Evolutionary conservation across 1,140 invertebrate species (phyloP).

Genomic region (Magallana angulata): DNA sequence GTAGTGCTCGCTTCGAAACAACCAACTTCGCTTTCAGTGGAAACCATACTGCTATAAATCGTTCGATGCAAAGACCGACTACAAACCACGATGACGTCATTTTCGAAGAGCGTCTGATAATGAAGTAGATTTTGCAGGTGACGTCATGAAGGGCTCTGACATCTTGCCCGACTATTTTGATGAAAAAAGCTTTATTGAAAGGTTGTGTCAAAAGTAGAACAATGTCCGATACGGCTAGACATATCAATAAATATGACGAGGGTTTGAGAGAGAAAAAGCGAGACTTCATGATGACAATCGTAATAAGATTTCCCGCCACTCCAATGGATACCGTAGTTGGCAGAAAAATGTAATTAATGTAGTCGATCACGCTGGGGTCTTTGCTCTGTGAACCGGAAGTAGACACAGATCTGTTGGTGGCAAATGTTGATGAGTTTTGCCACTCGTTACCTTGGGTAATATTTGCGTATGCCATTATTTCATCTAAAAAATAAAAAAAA

Average conservation of each 20-base stretch:
- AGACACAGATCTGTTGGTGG: not conserved
- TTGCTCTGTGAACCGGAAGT: not conserved
- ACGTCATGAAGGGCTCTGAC: conserved; percentile 48
- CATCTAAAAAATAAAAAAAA: not conserved
- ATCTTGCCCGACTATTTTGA: conserved; percentile 52
- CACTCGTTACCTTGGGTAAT: not conserved
- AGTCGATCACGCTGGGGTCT: not conserved
- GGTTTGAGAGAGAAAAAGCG: not conserved
- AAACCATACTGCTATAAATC: conserved; percentile 58
- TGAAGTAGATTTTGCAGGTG: conserved; percentile 55
- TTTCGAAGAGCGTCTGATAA: conserved; percentile 45
- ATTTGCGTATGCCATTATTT: not conserved
- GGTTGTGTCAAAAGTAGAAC: conserved; percentile 54
- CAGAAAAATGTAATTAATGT: conserved; percentile 42
- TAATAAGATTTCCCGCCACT: conserved; percentile 60
- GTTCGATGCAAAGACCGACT: conserved; percentile 55
- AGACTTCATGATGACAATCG: conserved; percentile 57
- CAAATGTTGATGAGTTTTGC: not conserved
- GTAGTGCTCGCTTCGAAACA: conserved; percentile 19
- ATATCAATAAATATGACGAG: conserved; percentile 42
- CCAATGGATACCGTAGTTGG: conserved; percentile 58
- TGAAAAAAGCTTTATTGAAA: conserved; percentile 56
- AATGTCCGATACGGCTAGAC: not conserved
- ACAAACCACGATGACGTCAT: conserved; percentile 63
- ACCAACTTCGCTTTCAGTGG: conserved; percentile 53